phyloP scores from a whole-genome alignment of 37 sponge, comb jelly and placozoan genomes.

The Dysidea cf. avara region DNA sequence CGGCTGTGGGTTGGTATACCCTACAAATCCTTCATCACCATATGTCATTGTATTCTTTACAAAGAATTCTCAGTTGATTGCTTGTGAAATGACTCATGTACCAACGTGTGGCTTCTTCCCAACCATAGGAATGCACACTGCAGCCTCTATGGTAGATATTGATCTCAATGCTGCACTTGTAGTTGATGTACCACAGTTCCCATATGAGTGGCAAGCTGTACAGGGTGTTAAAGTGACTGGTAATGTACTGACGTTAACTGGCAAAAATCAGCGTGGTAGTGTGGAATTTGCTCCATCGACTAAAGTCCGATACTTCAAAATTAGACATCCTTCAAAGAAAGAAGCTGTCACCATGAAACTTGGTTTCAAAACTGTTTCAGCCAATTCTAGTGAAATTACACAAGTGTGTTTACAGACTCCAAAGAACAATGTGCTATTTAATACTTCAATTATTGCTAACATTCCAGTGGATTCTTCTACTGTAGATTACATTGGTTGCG shows the following conservation, averaged over 20 bases:
- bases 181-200: slow-evolving; percentile 25
- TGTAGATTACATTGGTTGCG: slow-evolving; percentile 35
- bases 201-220: slow-evolving; percentile 2
- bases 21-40: slow-evolving; percentile 14
- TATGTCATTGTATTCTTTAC: slow-evolving; percentile 72
- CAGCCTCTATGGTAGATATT: slow-evolving; percentile 24
- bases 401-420: too few relatives aligned
- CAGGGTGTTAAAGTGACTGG: slow-evolving; percentile 33
- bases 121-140: slow-evolving; percentile 52
- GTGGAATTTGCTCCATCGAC: slow-evolving; percentile 7
- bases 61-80: slow-evolving; percentile 40
- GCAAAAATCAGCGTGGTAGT: slow-evolving; percentile 22
- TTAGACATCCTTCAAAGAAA: too few relatives aligned
- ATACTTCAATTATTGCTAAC: slow-evolving; percentile 9
- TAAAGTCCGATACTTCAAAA: too few relatives aligned
- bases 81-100: slow-evolving; percentile 23
- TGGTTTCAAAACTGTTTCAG: too few relatives aligned
- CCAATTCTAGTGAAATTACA: too few relatives aligned
- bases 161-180: slow-evolving; percentile 26
- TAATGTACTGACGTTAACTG: not conserved
- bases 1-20: slow-evolving; percentile 74
- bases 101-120: slow-evolving; percentile 71
- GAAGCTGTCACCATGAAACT: too few relatives aligned
- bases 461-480: not conserved
- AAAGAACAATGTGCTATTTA: too few relatives aligned